Conservation (phyloP, 1,140 invertebrate genomes). For the Popillia japonica region DNA sequence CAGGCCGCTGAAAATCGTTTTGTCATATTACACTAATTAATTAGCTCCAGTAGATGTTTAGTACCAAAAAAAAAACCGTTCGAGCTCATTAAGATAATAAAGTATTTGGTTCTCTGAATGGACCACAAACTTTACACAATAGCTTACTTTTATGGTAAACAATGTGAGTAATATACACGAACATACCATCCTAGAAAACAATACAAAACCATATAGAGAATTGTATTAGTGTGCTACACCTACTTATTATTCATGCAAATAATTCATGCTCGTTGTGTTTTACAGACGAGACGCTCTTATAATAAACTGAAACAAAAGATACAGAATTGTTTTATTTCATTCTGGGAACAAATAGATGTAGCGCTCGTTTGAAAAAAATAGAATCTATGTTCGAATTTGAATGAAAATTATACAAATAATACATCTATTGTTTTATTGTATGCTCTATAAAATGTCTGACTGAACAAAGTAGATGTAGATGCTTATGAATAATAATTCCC, state of each 20-base stretch:
- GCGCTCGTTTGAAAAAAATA: not conserved
- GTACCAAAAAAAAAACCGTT: not conserved
- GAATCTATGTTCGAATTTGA: conserved; percentile 5
- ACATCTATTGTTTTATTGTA: conserved; percentile 10
- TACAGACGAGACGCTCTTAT: not conserved
- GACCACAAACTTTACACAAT: not conserved
- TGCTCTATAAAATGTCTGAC: not conserved
- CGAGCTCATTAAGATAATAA: not conserved
- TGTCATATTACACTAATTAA: conserved; percentile 1
- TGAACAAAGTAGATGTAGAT: not conserved
- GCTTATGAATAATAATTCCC: conserved; percentile 4
- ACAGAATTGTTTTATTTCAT: conserved; percentile 3
- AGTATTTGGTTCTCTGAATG: not conserved
- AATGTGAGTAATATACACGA: not conserved
- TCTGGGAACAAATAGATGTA: conserved; percentile 6
- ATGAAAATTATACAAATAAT: conserved; percentile 33
- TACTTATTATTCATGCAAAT: conserved; percentile 29
- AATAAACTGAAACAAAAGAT: not conserved
- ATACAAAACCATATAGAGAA: not conserved
- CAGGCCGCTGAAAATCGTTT: not conserved
- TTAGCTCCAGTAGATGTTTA: not conserved
- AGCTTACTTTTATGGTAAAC: not conserved
- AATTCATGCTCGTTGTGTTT: conserved; percentile 11
- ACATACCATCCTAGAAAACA: not conserved
- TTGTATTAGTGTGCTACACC: conserved; percentile 25